phyloP scores from a whole-genome alignment of 2,797 vertebrate species.

The Euphonia xanthogaster region DNA sequence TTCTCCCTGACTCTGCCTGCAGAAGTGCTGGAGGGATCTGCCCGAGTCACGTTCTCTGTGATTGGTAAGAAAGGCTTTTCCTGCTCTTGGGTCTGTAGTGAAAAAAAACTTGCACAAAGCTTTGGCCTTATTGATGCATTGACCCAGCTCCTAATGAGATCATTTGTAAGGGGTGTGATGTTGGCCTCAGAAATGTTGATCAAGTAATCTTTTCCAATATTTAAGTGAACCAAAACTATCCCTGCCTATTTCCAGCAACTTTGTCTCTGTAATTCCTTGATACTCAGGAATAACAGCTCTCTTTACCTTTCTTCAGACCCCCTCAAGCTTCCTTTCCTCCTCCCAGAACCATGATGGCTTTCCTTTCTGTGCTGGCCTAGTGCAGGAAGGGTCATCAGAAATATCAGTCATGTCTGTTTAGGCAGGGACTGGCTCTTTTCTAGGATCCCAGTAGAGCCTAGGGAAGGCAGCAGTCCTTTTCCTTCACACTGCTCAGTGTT shows the following conservation, averaged over 20 bases:
- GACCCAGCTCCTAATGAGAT: not conserved
- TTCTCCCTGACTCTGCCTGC: constrained; percentile 59
- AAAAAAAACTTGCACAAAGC: not conserved
- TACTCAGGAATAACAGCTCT: not conserved
- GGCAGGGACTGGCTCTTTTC: not conserved
- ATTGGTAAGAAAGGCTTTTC: constrained; percentile 60
- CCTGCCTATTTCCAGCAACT: not conserved
- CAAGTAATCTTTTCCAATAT: not conserved
- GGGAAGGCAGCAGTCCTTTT: not conserved
- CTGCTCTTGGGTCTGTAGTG: not conserved
- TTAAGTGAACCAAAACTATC: not conserved
- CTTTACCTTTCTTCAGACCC: not conserved
- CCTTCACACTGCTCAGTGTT: not conserved
- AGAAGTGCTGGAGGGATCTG: constrained; percentile 63
- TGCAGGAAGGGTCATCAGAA: not conserved
- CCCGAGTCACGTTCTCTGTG: constrained; percentile 49
- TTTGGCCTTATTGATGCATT: not conserved
- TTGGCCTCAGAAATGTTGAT: not conserved
- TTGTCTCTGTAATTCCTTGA: not conserved
- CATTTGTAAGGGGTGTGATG: not conserved
- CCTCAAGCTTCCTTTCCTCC: not conserved
- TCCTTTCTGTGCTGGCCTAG: not conserved
- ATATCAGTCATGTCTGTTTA: not conserved
- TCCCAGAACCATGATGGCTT: not conserved
- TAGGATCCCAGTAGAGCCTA: not conserved